Evolutionary conservation across 2,113 vertebrate genomes (phyloP).

Genomic region (Syngnathus floridae): DNA sequence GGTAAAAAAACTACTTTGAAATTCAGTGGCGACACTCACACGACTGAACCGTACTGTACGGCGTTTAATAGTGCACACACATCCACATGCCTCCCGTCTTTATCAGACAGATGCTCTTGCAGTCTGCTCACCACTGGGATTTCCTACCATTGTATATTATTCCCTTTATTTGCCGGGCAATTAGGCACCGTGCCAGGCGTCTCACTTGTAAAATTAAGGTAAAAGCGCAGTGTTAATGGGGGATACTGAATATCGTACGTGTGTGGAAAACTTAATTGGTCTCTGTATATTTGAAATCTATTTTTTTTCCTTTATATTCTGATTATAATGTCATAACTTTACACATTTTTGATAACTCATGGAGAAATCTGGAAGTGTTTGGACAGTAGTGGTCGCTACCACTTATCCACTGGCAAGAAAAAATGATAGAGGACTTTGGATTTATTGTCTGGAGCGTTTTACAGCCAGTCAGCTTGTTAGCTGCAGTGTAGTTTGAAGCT

Average conservation of each 20-base stretch:
- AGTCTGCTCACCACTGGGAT: constrained; percentile 61
- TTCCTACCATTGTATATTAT: constrained; percentile 62
- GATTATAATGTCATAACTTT: background rate
- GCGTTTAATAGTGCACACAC: constrained; percentile 16
- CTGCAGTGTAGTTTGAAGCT: constrained; percentile 63
- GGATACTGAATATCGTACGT: constrained; percentile 31
- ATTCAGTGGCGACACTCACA: constrained; percentile 55
- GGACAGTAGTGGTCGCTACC: constrained; percentile 59
- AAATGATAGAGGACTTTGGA: constrained; percentile 53
- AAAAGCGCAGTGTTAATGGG: constrained; percentile 50
- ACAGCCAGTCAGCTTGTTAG: constrained; percentile 61
- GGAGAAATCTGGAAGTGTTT: constrained; percentile 58
- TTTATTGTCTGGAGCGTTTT: constrained; percentile 70
- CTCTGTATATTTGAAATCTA: constrained; percentile 9
- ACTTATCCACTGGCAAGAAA: constrained; percentile 61
- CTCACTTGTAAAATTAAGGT: constrained; percentile 56
- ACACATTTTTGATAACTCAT: background rate
- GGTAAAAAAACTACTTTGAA: constrained; percentile 79
- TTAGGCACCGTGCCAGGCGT: constrained; percentile 62
- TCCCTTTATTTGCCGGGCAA: constrained; percentile 59
- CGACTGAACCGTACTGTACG: constrained; percentile 31
- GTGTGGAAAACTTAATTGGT: constrained; percentile 12
- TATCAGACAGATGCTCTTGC: constrained; percentile 60
- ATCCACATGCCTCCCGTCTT: constrained; percentile 38
- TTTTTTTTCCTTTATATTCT: background rate